phyloP scores from a whole-genome alignment of 2,797 vertebrate species.

The Falco novaeseelandiae region DNA sequence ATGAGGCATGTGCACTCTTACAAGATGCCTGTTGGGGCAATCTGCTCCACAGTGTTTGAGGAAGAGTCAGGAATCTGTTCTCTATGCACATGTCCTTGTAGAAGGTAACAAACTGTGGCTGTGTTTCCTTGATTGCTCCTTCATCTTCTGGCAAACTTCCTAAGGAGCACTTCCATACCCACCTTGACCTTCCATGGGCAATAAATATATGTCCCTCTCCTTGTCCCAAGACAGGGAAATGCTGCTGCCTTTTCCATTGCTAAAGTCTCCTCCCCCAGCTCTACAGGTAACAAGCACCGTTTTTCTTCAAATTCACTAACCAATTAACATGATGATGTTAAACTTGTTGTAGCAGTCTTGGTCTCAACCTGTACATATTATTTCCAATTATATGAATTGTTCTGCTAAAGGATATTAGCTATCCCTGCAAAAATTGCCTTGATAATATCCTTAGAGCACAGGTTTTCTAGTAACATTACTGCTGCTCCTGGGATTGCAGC shows the following conservation, averaged over 20 bases:
- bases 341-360: background rate
- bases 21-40: background rate
- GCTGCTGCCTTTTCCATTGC: background rate
- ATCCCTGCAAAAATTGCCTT: background rate
- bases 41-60: background rate
- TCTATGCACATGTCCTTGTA: background rate
- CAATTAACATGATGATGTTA: fast-evolving
- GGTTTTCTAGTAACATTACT: background rate
- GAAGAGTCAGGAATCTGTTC: background rate
- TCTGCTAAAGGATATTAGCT: background rate
- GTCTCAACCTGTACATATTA: background rate
- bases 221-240: background rate
- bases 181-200: fast-evolving
- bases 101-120: background rate
- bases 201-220: background rate
- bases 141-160: background rate
- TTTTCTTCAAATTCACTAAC: background rate
- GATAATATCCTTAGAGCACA: background rate
- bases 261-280: background rate
- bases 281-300: background rate
- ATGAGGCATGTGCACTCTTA: background rate
- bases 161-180: background rate
- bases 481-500: background rate
- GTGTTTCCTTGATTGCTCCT: background rate
- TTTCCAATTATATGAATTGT: background rate